A percentile compares a stretch with the other conserved stretches of the same genome.
Evolutionary conservation across 2,797 vertebrate species (phyloP).

Genomic region (Threskiornis aethiopicus): DNA sequence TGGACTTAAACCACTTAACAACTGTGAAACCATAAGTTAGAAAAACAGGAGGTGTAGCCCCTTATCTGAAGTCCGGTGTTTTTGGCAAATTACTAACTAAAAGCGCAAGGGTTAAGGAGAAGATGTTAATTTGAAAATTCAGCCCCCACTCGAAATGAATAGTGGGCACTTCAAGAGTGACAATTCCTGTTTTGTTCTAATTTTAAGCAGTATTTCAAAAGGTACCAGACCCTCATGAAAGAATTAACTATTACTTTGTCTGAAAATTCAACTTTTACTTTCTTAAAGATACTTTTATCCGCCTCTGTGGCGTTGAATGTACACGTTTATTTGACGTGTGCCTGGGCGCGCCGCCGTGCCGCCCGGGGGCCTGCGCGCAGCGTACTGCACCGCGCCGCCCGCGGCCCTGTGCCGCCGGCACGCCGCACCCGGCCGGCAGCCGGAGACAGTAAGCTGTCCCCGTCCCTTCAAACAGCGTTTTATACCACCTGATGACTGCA

Average conservation of each 20-base stretch:
- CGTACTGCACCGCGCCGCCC: too few species aligned
- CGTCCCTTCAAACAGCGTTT: not conserved
- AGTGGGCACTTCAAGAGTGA: not conserved
- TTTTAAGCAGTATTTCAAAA: not conserved
- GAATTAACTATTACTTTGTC: not conserved
- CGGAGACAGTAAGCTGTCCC: not conserved
- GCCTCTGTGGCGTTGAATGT: not conserved
- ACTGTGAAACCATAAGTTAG: not conserved
- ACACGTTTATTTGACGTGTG: not conserved
- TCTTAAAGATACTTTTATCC: not conserved
- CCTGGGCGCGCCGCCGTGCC: accelerated
- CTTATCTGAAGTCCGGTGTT: not conserved
- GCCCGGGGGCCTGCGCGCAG: not conserved
- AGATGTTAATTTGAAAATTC: not conserved
- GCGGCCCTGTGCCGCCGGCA: accelerated
- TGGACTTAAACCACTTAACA: not conserved
- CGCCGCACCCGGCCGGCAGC: accelerated
- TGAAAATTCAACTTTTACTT: not conserved
- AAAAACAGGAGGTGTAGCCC: not conserved
- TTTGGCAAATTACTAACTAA: not conserved
- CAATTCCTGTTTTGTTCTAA: not conserved
- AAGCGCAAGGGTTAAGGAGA: not conserved
- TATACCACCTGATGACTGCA: not conserved
- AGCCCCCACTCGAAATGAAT: not conserved
- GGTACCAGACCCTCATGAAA: not conserved